phyloP scores from a whole-genome alignment of 2,888 invertebrate species.

The Tenthredo scrophulariae region DNA sequence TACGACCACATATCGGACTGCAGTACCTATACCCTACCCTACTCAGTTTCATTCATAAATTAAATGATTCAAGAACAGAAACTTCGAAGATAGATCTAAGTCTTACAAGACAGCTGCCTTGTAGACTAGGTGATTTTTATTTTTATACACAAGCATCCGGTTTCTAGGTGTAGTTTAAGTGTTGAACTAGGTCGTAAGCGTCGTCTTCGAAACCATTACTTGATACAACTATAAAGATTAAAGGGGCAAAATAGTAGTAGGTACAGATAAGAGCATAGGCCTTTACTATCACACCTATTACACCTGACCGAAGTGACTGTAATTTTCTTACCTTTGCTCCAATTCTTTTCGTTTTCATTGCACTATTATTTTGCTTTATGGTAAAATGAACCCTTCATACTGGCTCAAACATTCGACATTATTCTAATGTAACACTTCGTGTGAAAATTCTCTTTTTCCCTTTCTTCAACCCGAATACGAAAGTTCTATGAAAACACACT shows the following conservation, averaged over 20 bases:
- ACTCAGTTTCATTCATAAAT: slow-evolving; percentile 3
- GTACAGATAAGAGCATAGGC: slow-evolving; percentile 17
- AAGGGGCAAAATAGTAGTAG: background rate
- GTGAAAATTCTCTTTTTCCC: background rate
- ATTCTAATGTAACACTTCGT: background rate
- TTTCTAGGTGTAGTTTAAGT: slow-evolving; percentile 32
- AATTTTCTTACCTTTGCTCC: background rate
- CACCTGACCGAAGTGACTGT: background rate
- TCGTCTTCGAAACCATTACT: slow-evolving; percentile 15
- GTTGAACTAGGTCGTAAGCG: slow-evolving; percentile 28
- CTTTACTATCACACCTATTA: slow-evolving; percentile 14
- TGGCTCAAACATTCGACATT: background rate
- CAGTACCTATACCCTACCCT: background rate
- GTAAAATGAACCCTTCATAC: background rate
- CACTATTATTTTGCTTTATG: background rate
- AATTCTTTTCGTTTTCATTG: background rate
- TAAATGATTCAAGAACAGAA: slow-evolving; percentile 5
- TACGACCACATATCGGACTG: background rate
- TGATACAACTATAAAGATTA: slow-evolving; percentile 48
- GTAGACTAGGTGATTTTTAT: background rate
- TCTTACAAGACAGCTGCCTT: background rate
- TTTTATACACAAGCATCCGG: slow-evolving; percentile 5
- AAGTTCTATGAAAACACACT: background rate
- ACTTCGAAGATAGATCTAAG: background rate
- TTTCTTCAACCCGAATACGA: background rate